These are phyloP conservation scores for Corythornis vintsioides DNA, from an alignment of 2,113 vertebrate species.

Conservation along the genomic window DNA sequence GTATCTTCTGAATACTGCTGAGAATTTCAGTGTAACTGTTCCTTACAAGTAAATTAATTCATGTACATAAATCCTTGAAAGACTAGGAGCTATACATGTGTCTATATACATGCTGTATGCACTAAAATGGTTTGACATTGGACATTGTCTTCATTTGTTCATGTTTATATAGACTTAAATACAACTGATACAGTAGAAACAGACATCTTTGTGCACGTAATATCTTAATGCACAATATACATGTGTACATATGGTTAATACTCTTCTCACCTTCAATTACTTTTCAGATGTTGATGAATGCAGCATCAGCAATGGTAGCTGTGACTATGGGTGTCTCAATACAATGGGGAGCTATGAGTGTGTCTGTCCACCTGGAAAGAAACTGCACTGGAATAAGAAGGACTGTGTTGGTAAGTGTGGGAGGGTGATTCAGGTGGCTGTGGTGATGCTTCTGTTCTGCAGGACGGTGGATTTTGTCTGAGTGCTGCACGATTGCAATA, in stretches of 20 bases:
- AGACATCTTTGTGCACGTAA: neutral
- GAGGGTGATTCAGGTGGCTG: neutral
- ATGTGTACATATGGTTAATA: neutral
- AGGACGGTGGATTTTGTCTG: neutral
- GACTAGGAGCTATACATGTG: neutral
- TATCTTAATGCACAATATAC: neutral
- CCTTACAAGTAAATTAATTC: neutral
- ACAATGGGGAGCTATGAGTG: constrained; percentile 91
- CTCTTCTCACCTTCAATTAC: neutral
- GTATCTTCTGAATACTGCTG: neutral
- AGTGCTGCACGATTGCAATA: neutral
- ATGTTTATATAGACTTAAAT: neutral
- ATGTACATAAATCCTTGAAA: neutral
- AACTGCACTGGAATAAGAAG: constrained; percentile 95
- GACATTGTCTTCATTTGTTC: neutral
- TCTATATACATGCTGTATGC: neutral
- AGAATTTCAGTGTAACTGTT: neutral
- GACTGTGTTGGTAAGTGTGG: constrained; percentile 88
- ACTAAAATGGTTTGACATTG: neutral
- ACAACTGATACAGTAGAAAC: neutral
- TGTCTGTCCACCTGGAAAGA: constrained; percentile 85
- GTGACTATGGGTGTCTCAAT: constrained; percentile 87
- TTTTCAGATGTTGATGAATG: constrained; percentile 91
- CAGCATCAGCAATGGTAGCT: constrained; percentile 90
- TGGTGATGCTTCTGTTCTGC: neutral